Percentiles rank a stretch among this genome's conserved stretches.
These are phyloP conservation scores for Empis stercorea DNA, from an alignment of 2,888 invertebrate genomes.

Conservation along the genomic window DNA sequence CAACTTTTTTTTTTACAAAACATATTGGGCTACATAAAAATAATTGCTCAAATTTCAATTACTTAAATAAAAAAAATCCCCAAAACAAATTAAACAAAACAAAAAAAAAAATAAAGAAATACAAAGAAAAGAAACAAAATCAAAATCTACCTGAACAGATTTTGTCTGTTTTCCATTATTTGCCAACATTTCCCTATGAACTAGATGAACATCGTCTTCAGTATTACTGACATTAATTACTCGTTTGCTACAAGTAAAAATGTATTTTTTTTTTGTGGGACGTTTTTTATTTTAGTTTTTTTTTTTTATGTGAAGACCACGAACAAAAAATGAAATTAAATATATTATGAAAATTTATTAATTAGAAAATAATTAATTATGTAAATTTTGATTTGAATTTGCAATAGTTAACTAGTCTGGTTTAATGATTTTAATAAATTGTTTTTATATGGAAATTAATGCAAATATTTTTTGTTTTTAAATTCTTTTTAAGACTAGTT, in stretches of 20 bases:
- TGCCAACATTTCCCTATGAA: slow-evolving; percentile 58
- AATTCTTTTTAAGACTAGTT: slow-evolving; percentile 2
- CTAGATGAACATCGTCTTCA: slow-evolving; percentile 61
- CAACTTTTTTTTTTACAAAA: too few relatives aligned
- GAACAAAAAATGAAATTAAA: neutral
- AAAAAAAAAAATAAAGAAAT: slow-evolving; percentile 6
- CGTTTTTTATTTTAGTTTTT: slow-evolving; percentile 3
- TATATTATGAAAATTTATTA: neutral
- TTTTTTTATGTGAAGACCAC: slow-evolving; percentile 1
- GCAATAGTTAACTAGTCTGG: too few relatives aligned
- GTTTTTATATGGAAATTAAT: too few relatives aligned
- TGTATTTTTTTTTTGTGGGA: slow-evolving; percentile 13
- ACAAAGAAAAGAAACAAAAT: slow-evolving; percentile 7
- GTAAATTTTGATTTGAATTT: too few relatives aligned
- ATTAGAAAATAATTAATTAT: neutral
- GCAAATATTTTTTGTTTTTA: neutral
- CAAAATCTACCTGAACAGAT: slow-evolving; percentile 52
- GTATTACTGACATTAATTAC: slow-evolving; percentile 61
- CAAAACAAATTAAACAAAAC: too few relatives aligned
- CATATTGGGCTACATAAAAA: slow-evolving; percentile 1
- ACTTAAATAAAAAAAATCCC: slow-evolving; percentile 2
- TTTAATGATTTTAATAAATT: too few relatives aligned
- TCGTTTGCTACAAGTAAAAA: slow-evolving; percentile 51
- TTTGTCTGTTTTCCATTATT: slow-evolving; percentile 54
- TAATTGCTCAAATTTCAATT: slow-evolving; percentile 4